Evolutionary conservation across 2,113 vertebrate genomes (phyloP).

Genomic region (Dromiciops gliroides): DNA sequence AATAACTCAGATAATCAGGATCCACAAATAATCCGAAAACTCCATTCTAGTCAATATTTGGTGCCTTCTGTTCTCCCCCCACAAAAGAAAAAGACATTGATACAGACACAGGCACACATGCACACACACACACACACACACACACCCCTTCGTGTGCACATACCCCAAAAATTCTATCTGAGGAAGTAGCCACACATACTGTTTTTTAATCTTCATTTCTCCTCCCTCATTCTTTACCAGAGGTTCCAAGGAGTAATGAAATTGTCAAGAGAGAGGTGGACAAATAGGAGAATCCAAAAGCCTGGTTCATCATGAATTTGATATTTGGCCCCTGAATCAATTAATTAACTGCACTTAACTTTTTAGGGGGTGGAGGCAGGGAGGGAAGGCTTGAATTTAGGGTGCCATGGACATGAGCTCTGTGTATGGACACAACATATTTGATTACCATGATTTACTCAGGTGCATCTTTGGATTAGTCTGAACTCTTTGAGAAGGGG

Average conservation of each 20-base stretch:
- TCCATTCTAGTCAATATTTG: not conserved
- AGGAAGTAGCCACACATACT: not conserved
- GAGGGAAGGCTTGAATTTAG: not conserved
- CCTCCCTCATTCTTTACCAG: not conserved
- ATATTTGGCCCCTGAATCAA: not conserved
- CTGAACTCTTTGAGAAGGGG: not conserved
- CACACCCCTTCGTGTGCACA: not conserved
- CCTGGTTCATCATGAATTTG: not conserved
- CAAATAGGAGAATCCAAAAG: not conserved
- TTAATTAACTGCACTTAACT: not conserved
- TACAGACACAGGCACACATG: not conserved
- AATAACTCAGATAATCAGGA: not conserved
- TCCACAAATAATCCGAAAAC: not conserved
- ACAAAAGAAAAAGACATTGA: not conserved
- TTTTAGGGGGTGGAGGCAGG: not conserved
- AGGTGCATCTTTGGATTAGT: not conserved
- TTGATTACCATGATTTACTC: not conserved
- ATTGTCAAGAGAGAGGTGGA: not conserved
- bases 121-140: not conserved
- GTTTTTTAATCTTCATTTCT: not conserved
- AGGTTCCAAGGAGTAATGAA: not conserved
- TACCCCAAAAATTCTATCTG: not conserved
- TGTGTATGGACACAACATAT: not conserved
- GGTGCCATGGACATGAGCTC: not conserved
- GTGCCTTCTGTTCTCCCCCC: not conserved